Base-by-base conservation (phyloP, 1,140 invertebrate species). In the Oryctes rhinoceros region DNA sequence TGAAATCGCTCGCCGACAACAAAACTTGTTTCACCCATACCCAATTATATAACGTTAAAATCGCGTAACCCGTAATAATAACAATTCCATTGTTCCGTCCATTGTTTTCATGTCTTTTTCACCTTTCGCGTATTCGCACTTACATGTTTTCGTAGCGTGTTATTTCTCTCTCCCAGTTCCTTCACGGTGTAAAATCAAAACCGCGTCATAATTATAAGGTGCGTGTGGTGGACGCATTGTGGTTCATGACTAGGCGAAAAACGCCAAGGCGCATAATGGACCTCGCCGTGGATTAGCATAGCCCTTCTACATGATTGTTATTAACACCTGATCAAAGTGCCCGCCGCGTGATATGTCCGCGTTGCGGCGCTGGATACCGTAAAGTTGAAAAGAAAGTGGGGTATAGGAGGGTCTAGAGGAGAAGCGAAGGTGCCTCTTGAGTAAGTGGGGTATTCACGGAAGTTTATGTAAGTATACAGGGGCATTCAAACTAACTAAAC, bases 131-230 rank as follows among this genome's bases (percentile, higher is more conserved):
- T 15, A 20, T 62, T 18, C 53, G 13, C 13, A 62, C 53, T 10
- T 20, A 15, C 39, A 44, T 10, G 39, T 10, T 10, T 44, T 44
- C 5, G 3, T 44, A 44, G 39, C 39, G 5, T 10, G 39, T 44
- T 30, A 30, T 30, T 30, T 62, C 9, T 1, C 7, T 62, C 53
- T 62, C 20, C 53, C 15, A 15, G 5, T 62, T 62, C 53, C 20
- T 62, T 44, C 39, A 62, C 53, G 20, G 13, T 5, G 53, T 62
- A 62, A 62, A 62, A 62, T 62, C 53, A 62, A 62, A 62, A 11
- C 53, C 53, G 20, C 53, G 53, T 10, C 5, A 62, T 62, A 62
- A 62, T 62, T 62, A 62, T 62, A 62, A 13, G 53, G 53, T 62
- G 53, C 53, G 13, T 15, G 20, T 13, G 53, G 15, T 13, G 7